Base-by-base conservation (phyloP, 1,140 invertebrate species). In the Scaptomyza hsui region DNA sequence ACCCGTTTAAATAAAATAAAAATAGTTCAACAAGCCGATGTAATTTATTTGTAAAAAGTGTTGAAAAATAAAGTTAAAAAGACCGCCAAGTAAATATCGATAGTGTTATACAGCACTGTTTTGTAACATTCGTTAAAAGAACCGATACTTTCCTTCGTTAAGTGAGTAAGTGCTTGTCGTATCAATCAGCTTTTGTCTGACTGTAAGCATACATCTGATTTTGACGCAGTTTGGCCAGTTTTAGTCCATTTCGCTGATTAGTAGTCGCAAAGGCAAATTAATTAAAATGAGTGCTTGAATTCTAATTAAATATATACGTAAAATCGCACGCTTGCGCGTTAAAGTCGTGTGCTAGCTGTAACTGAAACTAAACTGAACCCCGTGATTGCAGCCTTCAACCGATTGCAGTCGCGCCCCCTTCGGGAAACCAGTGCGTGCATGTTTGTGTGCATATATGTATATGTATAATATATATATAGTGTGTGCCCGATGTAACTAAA, bases 221-320 rank as follows among this genome's bases (percentile, higher is more conserved):
- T 12, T 13, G 29, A 53, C 12, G 57, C 59, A 48, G 15, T 63
- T 69, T 24, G 59, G 48, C 2, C 18, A 63, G 62, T 55, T 69
- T 55, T 63, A 69, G 49, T 26, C 19, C 24, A 55, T 70, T 64
- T 55, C 21, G 16, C 1, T 64, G 49, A 56, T 64, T 55, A 35
- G 51, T 37, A 42, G 52, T 65, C 61, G 52, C 52, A 57, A 37
- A 19, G 21, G 29, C 61, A 71, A 57, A 71, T 71, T 57, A 71
- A 65, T 57, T 57, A 65, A 71, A 37, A 71, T 71, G 68, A 52
- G 61, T 71, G 68, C 26, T 52, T 71, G 65, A 71, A 51, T 61
- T 35, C 37, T 52, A 44, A 52, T 57, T 57, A 57, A 42, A 44
- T 47, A n/a, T 1, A n/a, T 51, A 18, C 51, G 68, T 71, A 35